A percentile compares a stretch with the other conserved stretches of the same genome.
Conservation (phyloP, 2,888 invertebrate genomes). For the Melieria crassipennis region DNA sequence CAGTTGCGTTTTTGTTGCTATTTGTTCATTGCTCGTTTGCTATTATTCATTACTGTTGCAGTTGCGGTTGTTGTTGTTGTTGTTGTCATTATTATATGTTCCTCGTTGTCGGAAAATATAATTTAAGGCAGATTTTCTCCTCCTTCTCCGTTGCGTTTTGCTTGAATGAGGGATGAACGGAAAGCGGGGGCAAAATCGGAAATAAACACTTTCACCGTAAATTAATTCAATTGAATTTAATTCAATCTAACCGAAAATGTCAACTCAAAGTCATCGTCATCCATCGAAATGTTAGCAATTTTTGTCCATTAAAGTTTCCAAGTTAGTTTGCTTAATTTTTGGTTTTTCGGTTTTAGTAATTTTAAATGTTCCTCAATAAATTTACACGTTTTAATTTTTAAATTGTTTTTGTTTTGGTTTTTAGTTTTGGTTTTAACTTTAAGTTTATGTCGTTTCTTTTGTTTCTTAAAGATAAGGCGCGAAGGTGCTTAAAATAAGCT, state of each 20-base stretch:
- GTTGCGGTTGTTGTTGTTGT: conserved; percentile 34
- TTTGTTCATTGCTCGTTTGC: conserved; percentile 38
- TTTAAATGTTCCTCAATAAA: conserved; percentile 47
- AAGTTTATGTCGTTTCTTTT: conserved; percentile 57
- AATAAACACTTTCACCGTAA: conserved; percentile 5
- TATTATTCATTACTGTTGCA: conserved; percentile 32
- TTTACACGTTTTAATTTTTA: conserved; percentile 34
- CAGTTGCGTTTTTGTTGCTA: conserved; percentile 26
- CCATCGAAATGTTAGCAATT: conserved; percentile 14
- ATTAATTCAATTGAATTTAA: neutral
- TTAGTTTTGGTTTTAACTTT: conserved; percentile 66
- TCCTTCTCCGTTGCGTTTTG: conserved; percentile 36
- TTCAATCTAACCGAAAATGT: neutral
- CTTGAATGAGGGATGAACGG: conserved; percentile 23
- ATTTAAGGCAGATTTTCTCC: conserved; percentile 75
- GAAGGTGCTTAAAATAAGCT: conserved; percentile 79
- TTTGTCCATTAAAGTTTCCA: conserved; percentile 1
- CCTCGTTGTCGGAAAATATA: conserved; percentile 69
- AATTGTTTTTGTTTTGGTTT: conserved; percentile 44
- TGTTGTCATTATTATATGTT: conserved; percentile 16
- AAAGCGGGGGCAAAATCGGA: neutral
- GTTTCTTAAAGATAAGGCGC: conserved; percentile 76
- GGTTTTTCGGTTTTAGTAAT: conserved; percentile 37
- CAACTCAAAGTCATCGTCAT: neutral
- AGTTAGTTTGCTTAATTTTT: conserved; percentile 2